Evolutionary conservation across 2,888 invertebrate species (phyloP).

Genomic region (Stramonita haemastoma): DNA sequence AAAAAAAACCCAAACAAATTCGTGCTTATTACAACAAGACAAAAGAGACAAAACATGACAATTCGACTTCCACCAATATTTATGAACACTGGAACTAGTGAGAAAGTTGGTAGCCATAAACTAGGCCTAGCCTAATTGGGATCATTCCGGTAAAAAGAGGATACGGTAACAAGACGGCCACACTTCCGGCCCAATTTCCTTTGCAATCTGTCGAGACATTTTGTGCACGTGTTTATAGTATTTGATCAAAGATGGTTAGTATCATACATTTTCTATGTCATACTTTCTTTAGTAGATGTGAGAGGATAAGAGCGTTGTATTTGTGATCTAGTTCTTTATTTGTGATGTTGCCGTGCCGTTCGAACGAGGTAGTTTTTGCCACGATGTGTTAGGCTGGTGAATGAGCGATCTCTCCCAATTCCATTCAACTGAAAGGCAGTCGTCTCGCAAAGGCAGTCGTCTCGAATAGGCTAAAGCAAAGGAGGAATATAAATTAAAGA

Average conservation of each 20-base stretch:
- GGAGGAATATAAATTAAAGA: not conserved
- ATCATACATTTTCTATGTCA: not conserved
- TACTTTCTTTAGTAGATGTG: not conserved
- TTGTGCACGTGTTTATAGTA: not conserved
- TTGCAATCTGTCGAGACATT: not conserved
- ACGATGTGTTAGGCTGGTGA: not conserved
- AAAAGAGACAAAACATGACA: no score
- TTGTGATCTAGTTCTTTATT: not conserved
- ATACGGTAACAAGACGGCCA: not conserved
- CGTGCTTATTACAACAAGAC: no score
- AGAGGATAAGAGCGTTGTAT: not conserved
- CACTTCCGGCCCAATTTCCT: not conserved
- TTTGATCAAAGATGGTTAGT: not conserved
- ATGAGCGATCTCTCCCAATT: no score
- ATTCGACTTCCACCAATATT: no score
- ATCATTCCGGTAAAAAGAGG: not conserved
- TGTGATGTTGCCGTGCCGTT: not conserved
- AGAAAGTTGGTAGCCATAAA: no score
- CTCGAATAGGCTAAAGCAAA: not conserved
- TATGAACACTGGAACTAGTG: no score
- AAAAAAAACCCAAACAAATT: no score
- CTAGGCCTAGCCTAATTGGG: no score
- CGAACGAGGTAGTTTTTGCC: not conserved
- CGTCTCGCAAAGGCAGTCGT: no score
- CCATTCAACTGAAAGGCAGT: not conserved